These are phyloP conservation scores for Stylophora pistillata DNA, from an alignment of 64 coral and sea anemone genomes.

Conservation along the genomic window DNA sequence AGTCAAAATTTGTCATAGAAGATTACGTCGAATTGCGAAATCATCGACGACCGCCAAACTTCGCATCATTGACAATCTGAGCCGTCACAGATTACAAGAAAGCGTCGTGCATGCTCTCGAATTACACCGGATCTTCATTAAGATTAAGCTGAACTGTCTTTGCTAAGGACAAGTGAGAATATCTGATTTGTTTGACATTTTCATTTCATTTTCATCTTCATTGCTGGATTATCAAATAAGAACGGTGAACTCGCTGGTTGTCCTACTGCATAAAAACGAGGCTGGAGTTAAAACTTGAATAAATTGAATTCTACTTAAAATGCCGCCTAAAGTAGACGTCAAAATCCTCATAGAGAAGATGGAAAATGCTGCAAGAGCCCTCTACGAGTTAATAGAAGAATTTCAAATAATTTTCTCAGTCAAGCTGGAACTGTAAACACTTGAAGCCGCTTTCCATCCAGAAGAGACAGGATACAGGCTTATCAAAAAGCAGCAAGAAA, in stretches of 20 bases:
- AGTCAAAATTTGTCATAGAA: constrained; percentile 28
- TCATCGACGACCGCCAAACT: neutral
- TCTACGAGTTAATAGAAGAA: constrained; percentile 81
- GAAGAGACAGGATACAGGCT: constrained; percentile 38
- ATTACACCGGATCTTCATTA: too few relatives aligned
- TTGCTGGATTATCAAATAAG: too few relatives aligned
- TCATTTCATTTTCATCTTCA: too few relatives aligned
- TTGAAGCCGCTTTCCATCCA: constrained; percentile 23
- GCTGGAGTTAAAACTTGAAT: too few relatives aligned
- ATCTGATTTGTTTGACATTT: too few relatives aligned
- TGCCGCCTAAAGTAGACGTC: constrained; percentile 46
- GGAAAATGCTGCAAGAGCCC: constrained; percentile 12
- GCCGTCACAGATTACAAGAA: neutral
- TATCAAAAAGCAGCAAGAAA: constrained; percentile 43
- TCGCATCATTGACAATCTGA: neutral
- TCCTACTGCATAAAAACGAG: too few relatives aligned
- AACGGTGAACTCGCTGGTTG: too few relatives aligned
- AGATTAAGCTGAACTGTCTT: too few relatives aligned
- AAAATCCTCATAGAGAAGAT: constrained; percentile 40
- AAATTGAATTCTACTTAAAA: too few relatives aligned
- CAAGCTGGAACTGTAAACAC: constrained; percentile 13
- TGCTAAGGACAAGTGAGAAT: too few relatives aligned
- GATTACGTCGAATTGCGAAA: too few relatives aligned
- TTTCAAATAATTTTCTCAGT: constrained; percentile 60
- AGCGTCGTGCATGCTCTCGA: neutral